Evolutionary conservation across 2,797 vertebrate genomes (phyloP).

Genomic region (Falco naumanni): DNA sequence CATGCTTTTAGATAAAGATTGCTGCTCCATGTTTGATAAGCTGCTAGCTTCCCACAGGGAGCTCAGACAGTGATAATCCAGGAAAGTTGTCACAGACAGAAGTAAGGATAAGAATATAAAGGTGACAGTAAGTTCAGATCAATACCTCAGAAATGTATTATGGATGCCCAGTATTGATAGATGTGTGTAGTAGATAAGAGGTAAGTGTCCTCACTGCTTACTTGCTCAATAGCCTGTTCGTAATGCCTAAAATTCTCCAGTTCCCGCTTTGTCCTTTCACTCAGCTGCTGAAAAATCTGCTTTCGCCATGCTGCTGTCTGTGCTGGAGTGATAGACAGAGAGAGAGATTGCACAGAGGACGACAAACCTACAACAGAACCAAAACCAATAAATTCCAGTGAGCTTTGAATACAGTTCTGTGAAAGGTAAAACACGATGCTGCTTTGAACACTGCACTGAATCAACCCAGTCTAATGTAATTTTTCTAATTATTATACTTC

Average conservation of each 20-base stretch:
- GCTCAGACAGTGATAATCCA: not conserved
- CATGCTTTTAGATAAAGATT: not conserved
- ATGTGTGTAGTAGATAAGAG: not conserved
- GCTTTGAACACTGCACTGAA: not conserved
- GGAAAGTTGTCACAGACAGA: not conserved
- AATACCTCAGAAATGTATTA: not conserved
- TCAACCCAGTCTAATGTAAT: not conserved
- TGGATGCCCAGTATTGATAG: not conserved
- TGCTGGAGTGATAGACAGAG: constrained; percentile 87
- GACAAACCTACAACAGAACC: constrained; percentile 78
- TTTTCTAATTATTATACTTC: not conserved
- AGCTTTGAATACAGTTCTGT: not conserved
- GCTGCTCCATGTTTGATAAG: not conserved
- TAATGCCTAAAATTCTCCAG: constrained; percentile 94
- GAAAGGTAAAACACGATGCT: not conserved
- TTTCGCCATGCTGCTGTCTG: constrained; percentile 91
- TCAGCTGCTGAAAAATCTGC: constrained; percentile 96
- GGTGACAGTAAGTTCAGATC: not conserved
- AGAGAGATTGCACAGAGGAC: constrained; percentile 85
- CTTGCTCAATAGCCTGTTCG: constrained; percentile 95
- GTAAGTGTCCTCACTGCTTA: constrained; percentile 32
- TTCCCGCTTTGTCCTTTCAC: constrained; percentile 90
- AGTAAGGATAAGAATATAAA: not conserved
- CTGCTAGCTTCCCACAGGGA: not conserved
- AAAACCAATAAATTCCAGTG: not conserved